These are phyloP conservation scores for Ophraella communa DNA, from an alignment of 2,888 invertebrate genomes.

Conservation along the genomic window DNA sequence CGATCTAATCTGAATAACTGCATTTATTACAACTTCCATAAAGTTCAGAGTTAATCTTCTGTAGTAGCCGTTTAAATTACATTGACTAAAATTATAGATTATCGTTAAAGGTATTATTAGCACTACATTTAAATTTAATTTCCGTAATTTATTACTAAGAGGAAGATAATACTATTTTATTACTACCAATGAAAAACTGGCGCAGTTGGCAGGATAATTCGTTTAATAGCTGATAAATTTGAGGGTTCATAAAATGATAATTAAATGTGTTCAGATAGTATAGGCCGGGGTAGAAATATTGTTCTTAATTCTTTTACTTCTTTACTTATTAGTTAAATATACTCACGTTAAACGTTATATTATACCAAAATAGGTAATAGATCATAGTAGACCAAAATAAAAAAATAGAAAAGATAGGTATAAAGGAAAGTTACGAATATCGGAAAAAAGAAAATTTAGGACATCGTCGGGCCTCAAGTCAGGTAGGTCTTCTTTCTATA, in stretches of 20 bases:
- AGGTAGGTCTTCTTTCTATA: too few species aligned
- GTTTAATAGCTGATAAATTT: not conserved
- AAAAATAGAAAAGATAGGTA: too few species aligned
- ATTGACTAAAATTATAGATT: conserved; percentile 11
- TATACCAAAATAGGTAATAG: too few species aligned
- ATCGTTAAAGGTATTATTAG: conserved; percentile 3
- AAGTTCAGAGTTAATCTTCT: conserved; percentile 24
- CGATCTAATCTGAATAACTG: conserved; percentile 5
- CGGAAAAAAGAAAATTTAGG: too few species aligned
- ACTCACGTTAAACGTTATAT: too few species aligned
- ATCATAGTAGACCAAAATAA: too few species aligned
- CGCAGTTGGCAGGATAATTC: conserved; percentile 5
- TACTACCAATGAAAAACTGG: conserved; percentile 4
- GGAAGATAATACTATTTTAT: not conserved
- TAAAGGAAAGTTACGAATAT: too few species aligned
- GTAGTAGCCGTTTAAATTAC: conserved; percentile 27
- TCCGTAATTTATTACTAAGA: not conserved
- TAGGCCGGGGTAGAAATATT: not conserved
- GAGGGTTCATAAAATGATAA: not conserved
- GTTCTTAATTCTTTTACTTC: not conserved
- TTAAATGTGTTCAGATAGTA: not conserved
- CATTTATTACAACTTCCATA: conserved; percentile 3
- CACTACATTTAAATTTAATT: conserved; percentile 11
- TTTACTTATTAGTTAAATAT: not conserved
- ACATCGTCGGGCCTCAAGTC: too few species aligned